A percentile compares a stretch with the other conserved stretches of the same genome.
These are phyloP conservation scores for Zosterops pallidus DNA, from an alignment of 2,113 vertebrate species.

Conservation along the genomic window DNA sequence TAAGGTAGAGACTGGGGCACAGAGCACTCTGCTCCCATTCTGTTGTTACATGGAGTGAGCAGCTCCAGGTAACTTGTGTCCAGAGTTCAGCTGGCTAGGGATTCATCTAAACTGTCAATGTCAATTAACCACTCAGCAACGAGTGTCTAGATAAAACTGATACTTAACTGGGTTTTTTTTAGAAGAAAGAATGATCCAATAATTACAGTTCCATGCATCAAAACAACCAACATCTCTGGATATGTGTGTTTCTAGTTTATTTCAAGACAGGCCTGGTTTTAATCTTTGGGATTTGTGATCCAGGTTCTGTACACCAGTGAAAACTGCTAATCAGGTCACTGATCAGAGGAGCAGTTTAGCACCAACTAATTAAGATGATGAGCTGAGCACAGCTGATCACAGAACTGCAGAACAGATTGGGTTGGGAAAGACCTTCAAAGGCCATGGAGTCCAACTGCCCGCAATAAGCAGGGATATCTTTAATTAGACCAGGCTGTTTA, in stretches of 20 bases:
- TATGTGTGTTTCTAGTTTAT: accelerated
- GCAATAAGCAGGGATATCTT: not conserved
- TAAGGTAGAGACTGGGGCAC: not conserved
- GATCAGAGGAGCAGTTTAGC: not conserved
- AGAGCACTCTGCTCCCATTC: not conserved
- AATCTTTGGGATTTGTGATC: not conserved
- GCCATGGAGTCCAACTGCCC: not conserved
- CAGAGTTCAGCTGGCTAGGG: not conserved
- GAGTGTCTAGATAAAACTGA: not conserved
- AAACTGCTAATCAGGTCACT: not conserved
- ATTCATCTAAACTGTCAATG: not conserved
- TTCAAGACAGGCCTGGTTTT: not conserved
- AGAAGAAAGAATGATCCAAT: not conserved
- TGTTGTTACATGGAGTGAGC: not conserved
- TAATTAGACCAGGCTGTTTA: not conserved
- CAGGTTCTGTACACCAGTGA: not conserved
- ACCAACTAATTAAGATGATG: not conserved
- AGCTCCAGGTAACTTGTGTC: not conserved
- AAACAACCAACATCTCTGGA: not conserved
- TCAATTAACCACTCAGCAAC: not conserved
- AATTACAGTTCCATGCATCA: not conserved
- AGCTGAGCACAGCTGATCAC: not conserved
- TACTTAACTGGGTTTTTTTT: not conserved
- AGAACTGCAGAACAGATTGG: not conserved
- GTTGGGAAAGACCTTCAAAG: not conserved